A percentile compares a stretch with the other conserved stretches of the same genome.
Conservation (phyloP, 2,113 vertebrate genomes). For the Chloroceryle aenea region DNA sequence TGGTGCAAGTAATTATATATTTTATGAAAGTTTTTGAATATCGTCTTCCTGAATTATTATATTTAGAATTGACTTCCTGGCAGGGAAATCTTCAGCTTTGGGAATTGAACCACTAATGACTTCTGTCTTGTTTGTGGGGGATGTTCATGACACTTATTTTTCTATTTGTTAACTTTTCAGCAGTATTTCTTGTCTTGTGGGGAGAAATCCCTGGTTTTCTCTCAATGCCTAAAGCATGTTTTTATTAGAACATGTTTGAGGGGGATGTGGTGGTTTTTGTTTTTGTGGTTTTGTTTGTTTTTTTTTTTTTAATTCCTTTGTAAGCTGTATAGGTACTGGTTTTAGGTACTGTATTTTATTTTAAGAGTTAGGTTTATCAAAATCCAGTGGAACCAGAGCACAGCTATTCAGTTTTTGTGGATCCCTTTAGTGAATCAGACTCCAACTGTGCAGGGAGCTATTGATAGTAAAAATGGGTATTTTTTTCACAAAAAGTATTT, state of each 20-base stretch:
- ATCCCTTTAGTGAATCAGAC: not conserved
- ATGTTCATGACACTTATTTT: not conserved
- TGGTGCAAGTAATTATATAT: slow-evolving; percentile 54
- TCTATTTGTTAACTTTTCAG: not conserved
- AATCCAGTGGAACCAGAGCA: not conserved
- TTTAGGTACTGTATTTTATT: not conserved
- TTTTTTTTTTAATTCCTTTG: not conserved
- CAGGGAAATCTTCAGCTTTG: slow-evolving; percentile 55
- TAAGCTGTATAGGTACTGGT: not conserved
- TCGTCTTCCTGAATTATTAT: slow-evolving; percentile 48
- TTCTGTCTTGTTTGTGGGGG: slow-evolving; percentile 17
- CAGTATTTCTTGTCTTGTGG: not conserved
- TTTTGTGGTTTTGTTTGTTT: too few relatives aligned
- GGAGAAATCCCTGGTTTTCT: not conserved
- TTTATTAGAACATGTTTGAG: not conserved
- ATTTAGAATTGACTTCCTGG: slow-evolving; percentile 53
- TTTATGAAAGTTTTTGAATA: slow-evolving; percentile 61
- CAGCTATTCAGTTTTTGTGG: not conserved
- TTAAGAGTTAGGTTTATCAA: not conserved
- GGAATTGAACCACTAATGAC: not conserved
- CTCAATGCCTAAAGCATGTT: not conserved
- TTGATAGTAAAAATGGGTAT: not conserved
- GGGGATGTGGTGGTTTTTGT: not conserved
- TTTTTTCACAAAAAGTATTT: too few relatives aligned
- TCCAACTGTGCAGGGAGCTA: not conserved